Evolutionary conservation across 2,888 invertebrate species (phyloP).

Genomic region (Clanis bilineata): DNA sequence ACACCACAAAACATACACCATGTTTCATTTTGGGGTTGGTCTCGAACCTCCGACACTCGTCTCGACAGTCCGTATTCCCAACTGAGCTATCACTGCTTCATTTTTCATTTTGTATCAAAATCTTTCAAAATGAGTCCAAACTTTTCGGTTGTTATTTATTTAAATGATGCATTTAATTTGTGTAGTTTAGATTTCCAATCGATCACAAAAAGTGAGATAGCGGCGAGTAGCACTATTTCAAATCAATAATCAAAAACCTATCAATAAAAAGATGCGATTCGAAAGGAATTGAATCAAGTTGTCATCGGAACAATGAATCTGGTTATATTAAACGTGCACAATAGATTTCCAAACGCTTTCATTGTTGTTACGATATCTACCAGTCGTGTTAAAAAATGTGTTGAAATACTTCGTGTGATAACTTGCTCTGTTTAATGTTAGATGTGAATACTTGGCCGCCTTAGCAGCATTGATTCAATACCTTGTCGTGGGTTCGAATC

Average conservation of each 20-base stretch:
- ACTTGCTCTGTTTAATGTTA: neutral
- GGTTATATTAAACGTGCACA: neutral
- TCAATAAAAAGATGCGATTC: neutral
- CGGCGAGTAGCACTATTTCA: neutral
- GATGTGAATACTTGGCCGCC: neutral
- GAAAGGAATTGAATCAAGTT: neutral
- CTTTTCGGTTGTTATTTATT: neutral
- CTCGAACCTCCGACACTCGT: no score
- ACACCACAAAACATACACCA: no score
- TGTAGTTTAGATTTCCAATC: neutral
- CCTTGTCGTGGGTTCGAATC: no score
- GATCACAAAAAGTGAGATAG: neutral
- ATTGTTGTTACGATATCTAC: neutral
- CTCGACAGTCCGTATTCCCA: no score
- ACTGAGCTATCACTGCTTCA: no score
- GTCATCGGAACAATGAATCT: neutral
- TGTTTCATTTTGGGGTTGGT: no score
- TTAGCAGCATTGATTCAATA: no score
- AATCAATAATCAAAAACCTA: neutral
- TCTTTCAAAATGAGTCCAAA: no score
- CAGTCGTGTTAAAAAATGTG: neutral
- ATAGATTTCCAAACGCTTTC: neutral
- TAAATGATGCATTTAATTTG: neutral
- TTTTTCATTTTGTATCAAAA: no score
- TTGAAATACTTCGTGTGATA: neutral